phyloP scores from a whole-genome alignment of 2,113 vertebrate genomes.

The Paralichthys olivaceus region DNA sequence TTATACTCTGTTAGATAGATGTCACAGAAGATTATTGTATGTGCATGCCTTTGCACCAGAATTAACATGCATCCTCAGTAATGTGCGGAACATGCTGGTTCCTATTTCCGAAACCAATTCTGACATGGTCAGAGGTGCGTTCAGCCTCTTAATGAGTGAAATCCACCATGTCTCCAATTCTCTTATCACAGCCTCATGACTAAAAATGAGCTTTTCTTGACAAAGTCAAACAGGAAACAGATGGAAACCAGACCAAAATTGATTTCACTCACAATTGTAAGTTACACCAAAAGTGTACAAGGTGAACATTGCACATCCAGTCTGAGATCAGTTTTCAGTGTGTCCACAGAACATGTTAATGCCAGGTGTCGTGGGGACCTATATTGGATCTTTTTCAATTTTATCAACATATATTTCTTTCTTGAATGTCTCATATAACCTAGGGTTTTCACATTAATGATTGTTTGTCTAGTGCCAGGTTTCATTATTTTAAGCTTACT shows the following conservation, averaged over 20 bases:
- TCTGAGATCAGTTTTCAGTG: conserved; percentile 29
- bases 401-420: conserved; percentile 30
- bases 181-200: conserved; percentile 1
- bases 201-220: background rate
- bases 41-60: conserved; percentile 47
- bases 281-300: conserved; percentile 7
- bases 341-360: conserved; percentile 20
- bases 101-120: conserved; percentile 17
- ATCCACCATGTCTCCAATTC: conserved; percentile 6
- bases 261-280: conserved; percentile 10
- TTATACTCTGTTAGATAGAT: conserved; percentile 41
- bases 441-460: conserved; percentile 42
- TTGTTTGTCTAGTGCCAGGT: conserved; percentile 73
- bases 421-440: conserved; percentile 65
- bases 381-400: conserved; percentile 36
- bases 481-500: conserved; percentile 54
- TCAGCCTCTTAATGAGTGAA: conserved; percentile 6
- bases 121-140: conserved; percentile 15
- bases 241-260: conserved; percentile 11
- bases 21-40: conserved; percentile 54
- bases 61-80: conserved; percentile 26
- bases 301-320: background rate
- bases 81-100: conserved; percentile 16
- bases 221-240: conserved; percentile 17
- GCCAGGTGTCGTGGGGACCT: conserved; percentile 34